Evolutionary conservation across 2,797 vertebrate species (phyloP), one percentile per base, ranked within the genome.

Genomic region (Falco peregrinus): DNA sequence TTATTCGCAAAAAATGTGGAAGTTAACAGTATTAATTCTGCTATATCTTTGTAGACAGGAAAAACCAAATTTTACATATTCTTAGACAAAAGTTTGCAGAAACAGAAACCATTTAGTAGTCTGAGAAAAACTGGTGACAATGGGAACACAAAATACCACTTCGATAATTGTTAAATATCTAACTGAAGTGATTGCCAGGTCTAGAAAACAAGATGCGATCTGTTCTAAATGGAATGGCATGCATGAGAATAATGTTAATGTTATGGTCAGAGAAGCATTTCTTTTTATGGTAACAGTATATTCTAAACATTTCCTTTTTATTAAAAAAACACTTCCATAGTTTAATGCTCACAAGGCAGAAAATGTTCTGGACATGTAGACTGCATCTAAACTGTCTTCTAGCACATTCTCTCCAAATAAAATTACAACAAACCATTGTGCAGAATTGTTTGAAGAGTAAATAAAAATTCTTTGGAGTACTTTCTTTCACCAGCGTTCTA

Each of bases 231-330:
- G 9, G 51, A 92, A 93, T 37, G n/a, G 29, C 31, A 87, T 60
- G 12, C 68, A 48, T 68, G 64, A 94, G 75, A 74, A 89, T 79
- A 87, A 85, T 68, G 47, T 39, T 73, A 51, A 95, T 79, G 61
- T 74, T 67, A 91, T 7, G 56, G 51, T 78, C 48, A 87, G 70
- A 88, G 87, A 51, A 88, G 81, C 26, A 54, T 56, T 86, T 82
- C 16, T 94, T 95, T 92, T 92, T 53, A 92, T 5, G 24, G 60
- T 78, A 92, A 84, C 13, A 76, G 39, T 54, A 86, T 75, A 91
- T 74, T 91, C 84, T 90, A 96, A 95, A 78, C 70, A 74, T 88
- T 96, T 96, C 70, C 26, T 53, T 64, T 91, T 86, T 80, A 73
- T 69, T 64, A 71, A 92, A 85, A 75, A 76, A 82, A 37, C 28